These are phyloP conservation scores for Opisthocomus hoazin DNA, from an alignment of 2,113 vertebrate species.

Conservation along the genomic window DNA sequence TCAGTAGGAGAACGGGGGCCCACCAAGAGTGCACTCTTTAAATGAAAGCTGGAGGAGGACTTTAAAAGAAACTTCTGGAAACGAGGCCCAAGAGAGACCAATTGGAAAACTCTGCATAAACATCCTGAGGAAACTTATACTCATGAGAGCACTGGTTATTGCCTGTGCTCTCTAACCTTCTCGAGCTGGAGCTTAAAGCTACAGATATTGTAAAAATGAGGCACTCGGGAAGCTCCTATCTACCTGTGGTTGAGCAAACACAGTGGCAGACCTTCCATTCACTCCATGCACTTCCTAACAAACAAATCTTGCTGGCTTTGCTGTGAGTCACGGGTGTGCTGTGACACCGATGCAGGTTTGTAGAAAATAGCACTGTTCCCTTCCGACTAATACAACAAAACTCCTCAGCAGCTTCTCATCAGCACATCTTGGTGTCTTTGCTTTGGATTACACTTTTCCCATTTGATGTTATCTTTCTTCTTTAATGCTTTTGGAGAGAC, in stretches of 20 bases:
- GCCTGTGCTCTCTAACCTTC: neutral
- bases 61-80: neutral
- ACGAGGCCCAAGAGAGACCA: neutral
- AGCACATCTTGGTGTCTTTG: neutral
- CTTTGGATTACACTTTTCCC: neutral
- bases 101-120: neutral
- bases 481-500: constrained; percentile 44
- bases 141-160: neutral
- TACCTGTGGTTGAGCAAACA: neutral
- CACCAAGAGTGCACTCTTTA: neutral
- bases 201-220: neutral
- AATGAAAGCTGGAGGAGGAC: neutral
- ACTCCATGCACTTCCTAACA: neutral
- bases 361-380: neutral
- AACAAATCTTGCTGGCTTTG: neutral
- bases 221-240: neutral
- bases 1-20: neutral
- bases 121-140: neutral
- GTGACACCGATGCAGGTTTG: constrained; percentile 41
- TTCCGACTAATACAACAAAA: neutral
- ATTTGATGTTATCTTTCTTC: constrained; percentile 2
- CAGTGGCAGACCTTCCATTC: neutral
- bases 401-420: neutral
- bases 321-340: neutral
- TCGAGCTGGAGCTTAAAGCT: neutral